Percentiles rank a stretch among this genome's conserved stretches.
phyloP scores from a whole-genome alignment of 2,797 vertebrate genomes.

The Sandelia bainsii region DNA sequence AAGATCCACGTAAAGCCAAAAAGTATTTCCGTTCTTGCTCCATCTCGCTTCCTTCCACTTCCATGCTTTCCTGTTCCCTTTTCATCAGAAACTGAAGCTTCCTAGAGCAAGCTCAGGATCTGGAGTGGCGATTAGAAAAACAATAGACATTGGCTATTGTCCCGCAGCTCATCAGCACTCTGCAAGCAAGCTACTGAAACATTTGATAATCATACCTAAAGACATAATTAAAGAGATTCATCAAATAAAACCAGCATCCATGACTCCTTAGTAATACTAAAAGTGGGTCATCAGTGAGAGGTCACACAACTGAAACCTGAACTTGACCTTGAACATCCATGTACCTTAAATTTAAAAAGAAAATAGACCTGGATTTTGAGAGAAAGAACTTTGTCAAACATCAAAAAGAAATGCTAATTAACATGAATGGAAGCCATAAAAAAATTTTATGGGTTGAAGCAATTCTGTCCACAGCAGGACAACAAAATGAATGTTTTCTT shows the following conservation, averaged over 20 bases:
- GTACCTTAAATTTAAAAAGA: neutral
- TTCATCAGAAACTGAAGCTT: conserved; percentile 51
- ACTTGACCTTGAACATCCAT: conserved; percentile 11
- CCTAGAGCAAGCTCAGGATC: conserved; percentile 40
- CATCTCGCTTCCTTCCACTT: conserved; percentile 30
- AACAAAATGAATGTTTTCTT: conserved; percentile 67
- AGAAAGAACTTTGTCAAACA: conserved; percentile 41
- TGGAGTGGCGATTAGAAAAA: conserved; percentile 54
- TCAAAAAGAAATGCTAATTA: conserved; percentile 54
- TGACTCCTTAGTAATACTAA: conserved; percentile 41
- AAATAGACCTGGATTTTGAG: conserved; percentile 10
- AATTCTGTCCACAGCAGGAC: conserved; percentile 54
- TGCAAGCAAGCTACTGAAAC: conserved; percentile 39
- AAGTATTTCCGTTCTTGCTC: conserved; percentile 25
- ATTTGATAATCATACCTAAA: conserved; percentile 49
- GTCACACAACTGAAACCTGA: conserved; percentile 15
- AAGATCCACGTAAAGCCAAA: conserved; percentile 25
- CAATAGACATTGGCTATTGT: conserved; percentile 59
- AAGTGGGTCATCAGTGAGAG: conserved; percentile 45
- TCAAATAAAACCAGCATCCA: conserved; percentile 5
- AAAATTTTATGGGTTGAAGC: conserved; percentile 56
- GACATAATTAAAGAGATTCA: conserved; percentile 1
- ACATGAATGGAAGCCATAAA: conserved; percentile 53
- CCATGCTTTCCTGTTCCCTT: conserved; percentile 30
- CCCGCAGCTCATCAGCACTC: conserved; percentile 26